Evolutionary conservation across 2,113 vertebrate genomes (phyloP).

Genomic region (Marmota flaviventris): DNA sequence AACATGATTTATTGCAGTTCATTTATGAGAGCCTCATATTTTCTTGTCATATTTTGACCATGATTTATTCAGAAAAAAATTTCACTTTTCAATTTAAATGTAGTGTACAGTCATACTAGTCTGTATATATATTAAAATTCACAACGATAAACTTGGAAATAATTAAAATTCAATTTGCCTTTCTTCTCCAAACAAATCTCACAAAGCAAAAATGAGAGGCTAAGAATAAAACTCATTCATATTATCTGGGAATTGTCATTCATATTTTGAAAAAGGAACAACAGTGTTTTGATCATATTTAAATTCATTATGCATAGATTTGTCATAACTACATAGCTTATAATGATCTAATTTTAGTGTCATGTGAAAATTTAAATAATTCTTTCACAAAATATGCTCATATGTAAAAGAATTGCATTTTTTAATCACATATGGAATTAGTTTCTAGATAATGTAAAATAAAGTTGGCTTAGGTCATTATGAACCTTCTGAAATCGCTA

Average conservation of each 20-base stretch:
- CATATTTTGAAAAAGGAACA: slow-evolving; percentile 17
- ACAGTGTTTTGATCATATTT: background rate
- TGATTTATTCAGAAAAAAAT: slow-evolving; percentile 67
- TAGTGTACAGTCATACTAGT: slow-evolving; percentile 4
- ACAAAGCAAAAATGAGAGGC: background rate
- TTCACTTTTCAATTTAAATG: slow-evolving; percentile 68
- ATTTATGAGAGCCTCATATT: slow-evolving; percentile 71
- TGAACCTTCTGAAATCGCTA: background rate
- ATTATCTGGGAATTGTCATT: background rate
- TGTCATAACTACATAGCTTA: background rate
- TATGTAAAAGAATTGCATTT: background rate
- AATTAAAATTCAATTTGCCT: slow-evolving; percentile 55
- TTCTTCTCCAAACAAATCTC: slow-evolving; percentile 24
- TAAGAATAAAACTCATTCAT: background rate
- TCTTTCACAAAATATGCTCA: background rate
- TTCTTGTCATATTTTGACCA: slow-evolving; percentile 78
- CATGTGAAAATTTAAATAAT: background rate
- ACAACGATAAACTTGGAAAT: slow-evolving; percentile 37
- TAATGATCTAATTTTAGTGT: background rate
- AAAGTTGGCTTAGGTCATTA: background rate
- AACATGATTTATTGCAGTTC: slow-evolving; percentile 62
- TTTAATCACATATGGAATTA: background rate
- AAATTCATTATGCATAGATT: background rate
- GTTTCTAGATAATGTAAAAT: background rate
- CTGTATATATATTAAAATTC: slow-evolving; percentile 43